Evolutionary conservation across 2,888 invertebrate genomes (phyloP), one percentile per base, ranked within the genome.

Genomic region (Drosophila mulleri): DNA sequence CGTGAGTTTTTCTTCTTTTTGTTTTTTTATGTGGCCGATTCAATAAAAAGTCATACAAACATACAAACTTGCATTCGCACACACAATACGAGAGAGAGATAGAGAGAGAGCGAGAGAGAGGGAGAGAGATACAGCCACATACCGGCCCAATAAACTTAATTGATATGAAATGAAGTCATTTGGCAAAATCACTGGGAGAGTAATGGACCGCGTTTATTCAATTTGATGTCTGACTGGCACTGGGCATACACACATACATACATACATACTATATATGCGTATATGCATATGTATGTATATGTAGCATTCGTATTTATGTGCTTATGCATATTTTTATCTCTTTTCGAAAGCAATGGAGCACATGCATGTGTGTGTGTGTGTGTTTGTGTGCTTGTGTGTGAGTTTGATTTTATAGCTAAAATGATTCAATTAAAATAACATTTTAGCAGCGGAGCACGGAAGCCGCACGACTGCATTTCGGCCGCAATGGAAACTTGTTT

Each of bases 151-250:
- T 88, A 89, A 90, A 91, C 86, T 89, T 91, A 91, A 91, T 91
- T 92, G 91, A 92, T 91, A 91, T 90, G 87, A 91, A 91, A 91
- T 92, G 91, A 90, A 92, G 91, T 91, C 92, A 91, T 90, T 92
- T 91, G 91, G 90, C 89, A 88, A 83, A 82, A 83, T 81, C 86
- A 82, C 82, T 73, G 82, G 70, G 56, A 74, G 74, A 78, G 71
- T 85, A 88, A 83, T 83, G 78, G 82, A 82, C 80, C 81, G 78
- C 78, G 76, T 73, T 89, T 85, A 89, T 88, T 85, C 88, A 89
- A 89, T 88, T 89, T 88, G 83, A 89, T 84, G 82, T 77, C 76
- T 73, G 90, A 83, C 75, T 70, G 80, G 67, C 79, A 56, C 29
- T 18, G 64, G 68, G 63, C 64, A 42, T 11, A 60, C n/a, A 61